These are phyloP conservation scores for Cydia splendana DNA, from an alignment of 1,140 invertebrate genomes.

Conservation along the genomic window DNA sequence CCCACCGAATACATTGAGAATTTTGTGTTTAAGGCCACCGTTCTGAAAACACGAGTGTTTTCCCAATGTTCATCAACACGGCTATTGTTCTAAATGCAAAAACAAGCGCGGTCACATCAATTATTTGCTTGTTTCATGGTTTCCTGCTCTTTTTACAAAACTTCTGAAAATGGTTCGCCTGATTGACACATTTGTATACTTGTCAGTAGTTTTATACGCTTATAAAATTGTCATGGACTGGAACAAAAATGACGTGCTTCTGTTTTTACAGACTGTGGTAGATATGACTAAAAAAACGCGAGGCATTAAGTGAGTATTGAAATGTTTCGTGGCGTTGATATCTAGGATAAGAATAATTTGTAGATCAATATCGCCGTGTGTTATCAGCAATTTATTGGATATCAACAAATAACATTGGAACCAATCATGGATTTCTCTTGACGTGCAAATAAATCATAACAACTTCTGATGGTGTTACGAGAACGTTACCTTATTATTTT, in stretches of 20 bases:
- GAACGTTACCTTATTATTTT: conserved; percentile 16
- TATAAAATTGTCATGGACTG: too few species aligned
- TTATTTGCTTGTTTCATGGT: conserved; percentile 60
- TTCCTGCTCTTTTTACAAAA: conserved; percentile 34
- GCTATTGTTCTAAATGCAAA: conserved; percentile 63
- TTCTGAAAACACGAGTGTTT: conserved; percentile 65
- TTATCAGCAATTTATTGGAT: conserved; percentile 13
- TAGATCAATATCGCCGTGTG: background rate
- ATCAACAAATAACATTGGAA: conserved; percentile 23
- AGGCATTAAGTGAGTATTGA: background rate
- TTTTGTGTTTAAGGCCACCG: conserved; percentile 42
- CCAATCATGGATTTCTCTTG: background rate
- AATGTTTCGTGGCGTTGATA: conserved; percentile 1
- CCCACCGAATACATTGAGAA: background rate
- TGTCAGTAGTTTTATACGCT: too few species aligned
- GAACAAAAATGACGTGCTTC: too few species aligned
- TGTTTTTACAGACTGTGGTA: background rate
- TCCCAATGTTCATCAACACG: conserved; percentile 60
- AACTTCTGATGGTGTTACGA: background rate
- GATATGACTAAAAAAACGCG: background rate
- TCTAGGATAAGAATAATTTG: conserved; percentile 20
- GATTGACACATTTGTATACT: background rate
- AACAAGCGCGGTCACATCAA: conserved; percentile 63
- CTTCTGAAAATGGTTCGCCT: conserved; percentile 6
- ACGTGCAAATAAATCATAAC: conserved; percentile 24